phyloP scores from a whole-genome alignment of 2,888 invertebrate species.

The Stictocephala bisonia region DNA sequence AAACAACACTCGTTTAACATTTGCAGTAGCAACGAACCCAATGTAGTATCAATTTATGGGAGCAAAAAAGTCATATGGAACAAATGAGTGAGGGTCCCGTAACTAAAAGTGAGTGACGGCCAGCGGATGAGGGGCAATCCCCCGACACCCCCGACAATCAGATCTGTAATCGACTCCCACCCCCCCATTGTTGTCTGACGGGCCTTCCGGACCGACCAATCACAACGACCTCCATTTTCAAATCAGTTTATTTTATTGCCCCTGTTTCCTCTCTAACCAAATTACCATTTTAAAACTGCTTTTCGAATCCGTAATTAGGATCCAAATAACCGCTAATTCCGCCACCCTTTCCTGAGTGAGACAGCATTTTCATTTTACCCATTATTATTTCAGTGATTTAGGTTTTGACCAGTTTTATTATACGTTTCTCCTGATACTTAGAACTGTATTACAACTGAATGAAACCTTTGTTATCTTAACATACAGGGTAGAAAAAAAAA shows the following conservation, averaged over 20 bases:
- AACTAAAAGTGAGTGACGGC: too few relatives aligned
- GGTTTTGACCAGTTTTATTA: too few relatives aligned
- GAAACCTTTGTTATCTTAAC: too few relatives aligned
- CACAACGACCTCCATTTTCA: slow-evolving; percentile 29
- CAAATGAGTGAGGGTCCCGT: too few relatives aligned
- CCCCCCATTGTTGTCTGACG: slow-evolving; percentile 30
- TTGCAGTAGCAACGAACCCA: too few relatives aligned
- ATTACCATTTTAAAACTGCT: slow-evolving; percentile 39
- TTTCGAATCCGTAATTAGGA: slow-evolving; percentile 30
- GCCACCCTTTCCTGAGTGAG: slow-evolving; percentile 31
- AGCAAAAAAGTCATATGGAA: too few relatives aligned
- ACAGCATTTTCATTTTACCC: slow-evolving; percentile 5
- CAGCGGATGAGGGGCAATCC: slow-evolving; percentile 22
- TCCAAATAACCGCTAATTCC: slow-evolving; percentile 26
- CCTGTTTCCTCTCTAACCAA: slow-evolving; percentile 18
- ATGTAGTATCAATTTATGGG: too few relatives aligned
- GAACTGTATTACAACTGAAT: too few relatives aligned
- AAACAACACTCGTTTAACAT: too few relatives aligned
- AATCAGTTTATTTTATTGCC: slow-evolving; percentile 38
- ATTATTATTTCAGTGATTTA: neutral
- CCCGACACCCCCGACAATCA: slow-evolving; percentile 19
- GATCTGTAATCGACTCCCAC: slow-evolving; percentile 5
- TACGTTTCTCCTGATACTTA: too few relatives aligned
- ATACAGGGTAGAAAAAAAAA: too few relatives aligned
- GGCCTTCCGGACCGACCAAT: slow-evolving; percentile 1